phyloP scores from a whole-genome alignment of 2,797 vertebrate genomes.

The Lacerta viridis region DNA sequence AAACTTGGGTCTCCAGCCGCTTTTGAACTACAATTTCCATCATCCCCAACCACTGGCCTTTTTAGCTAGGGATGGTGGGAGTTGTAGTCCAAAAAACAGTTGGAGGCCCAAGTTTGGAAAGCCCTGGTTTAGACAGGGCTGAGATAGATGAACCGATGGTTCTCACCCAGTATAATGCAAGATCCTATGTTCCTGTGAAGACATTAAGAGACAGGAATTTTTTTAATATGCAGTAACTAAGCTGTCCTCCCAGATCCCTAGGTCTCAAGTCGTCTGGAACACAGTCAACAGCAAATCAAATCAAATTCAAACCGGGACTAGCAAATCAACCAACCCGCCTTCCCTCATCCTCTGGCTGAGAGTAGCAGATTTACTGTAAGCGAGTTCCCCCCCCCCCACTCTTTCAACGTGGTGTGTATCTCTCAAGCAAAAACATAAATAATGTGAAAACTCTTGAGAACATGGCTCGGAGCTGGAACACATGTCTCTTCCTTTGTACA shows the following conservation, averaged over 20 bases:
- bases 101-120: too few species aligned
- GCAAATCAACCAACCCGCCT: slow-evolving; percentile 64
- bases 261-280: slow-evolving; percentile 50
- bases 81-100: too few species aligned
- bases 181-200: too few species aligned
- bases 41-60: too few species aligned
- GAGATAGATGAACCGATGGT: too few species aligned
- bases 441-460: slow-evolving; percentile 61
- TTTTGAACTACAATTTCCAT: too few species aligned
- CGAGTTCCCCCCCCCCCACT: neutral
- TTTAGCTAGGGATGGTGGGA: too few species aligned
- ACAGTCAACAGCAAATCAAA: slow-evolving; percentile 59
- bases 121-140: too few species aligned
- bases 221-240: neutral
- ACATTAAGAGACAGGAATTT: neutral
- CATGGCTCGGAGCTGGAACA: slow-evolving; percentile 53
- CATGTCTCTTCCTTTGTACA: slow-evolving; percentile 52
- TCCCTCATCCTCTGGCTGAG: slow-evolving; percentile 49
- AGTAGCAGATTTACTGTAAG: slow-evolving; percentile 60
- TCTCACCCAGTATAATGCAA: too few species aligned
- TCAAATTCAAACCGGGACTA: slow-evolving; percentile 8
- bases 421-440: slow-evolving; percentile 69
- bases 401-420: slow-evolving; percentile 13
- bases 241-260: slow-evolving; percentile 31
- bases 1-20: too few species aligned